These are phyloP conservation scores for Electrona antarctica DNA, from an alignment of 2,113 vertebrate species.

Conservation along the genomic window DNA sequence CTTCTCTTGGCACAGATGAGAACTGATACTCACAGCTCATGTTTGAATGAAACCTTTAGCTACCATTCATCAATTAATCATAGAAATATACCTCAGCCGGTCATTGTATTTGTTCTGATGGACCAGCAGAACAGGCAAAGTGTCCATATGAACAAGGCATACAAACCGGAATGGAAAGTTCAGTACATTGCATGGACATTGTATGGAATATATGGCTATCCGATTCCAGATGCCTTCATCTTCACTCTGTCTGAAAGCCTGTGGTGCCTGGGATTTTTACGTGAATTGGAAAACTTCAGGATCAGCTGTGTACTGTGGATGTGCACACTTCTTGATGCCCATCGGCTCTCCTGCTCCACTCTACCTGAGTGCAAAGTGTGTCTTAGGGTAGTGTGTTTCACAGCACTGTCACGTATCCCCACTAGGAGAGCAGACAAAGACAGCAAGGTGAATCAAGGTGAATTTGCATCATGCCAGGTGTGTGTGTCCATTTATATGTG, in stretches of 20 bases:
- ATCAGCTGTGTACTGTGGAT: conserved; percentile 22
- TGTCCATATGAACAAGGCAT: neutral
- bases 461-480: neutral
- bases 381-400: neutral
- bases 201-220: neutral
- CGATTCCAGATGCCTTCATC: neutral
- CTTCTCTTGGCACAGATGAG: conserved; percentile 24
- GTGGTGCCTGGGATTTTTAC: neutral
- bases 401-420: neutral
- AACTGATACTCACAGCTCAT: neutral
- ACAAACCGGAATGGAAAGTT: neutral
- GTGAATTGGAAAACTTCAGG: neutral
- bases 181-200: neutral
- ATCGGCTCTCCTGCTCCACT: neutral
- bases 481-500: neutral
- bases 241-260: neutral
- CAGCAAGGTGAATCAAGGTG: neutral
- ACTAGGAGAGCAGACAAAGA: neutral
- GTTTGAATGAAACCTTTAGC: conserved; percentile 14
- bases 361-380: neutral
- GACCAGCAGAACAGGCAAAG: conserved; percentile 1
- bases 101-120: neutral
- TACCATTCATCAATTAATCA: neutral
- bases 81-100: neutral
- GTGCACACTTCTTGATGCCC: neutral